phyloP scores from a whole-genome alignment of 2,888 invertebrate species.

The Frankliniella fusca region DNA sequence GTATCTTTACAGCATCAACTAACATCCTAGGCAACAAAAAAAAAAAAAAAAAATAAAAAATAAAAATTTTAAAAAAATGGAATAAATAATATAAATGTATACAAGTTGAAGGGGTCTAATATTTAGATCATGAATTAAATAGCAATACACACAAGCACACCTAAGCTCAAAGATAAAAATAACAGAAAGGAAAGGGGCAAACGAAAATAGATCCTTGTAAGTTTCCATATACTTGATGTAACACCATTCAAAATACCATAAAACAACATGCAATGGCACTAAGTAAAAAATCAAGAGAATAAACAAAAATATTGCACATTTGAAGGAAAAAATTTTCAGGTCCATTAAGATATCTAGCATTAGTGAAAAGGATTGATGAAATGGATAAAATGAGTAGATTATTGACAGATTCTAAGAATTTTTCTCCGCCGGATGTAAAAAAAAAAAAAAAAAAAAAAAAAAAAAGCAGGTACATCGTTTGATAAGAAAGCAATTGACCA shows the following conservation, averaged over 20 bases:
- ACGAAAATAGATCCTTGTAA: too few relatives aligned
- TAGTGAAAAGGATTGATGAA: too few relatives aligned
- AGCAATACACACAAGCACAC: background rate
- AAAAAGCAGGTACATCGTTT: background rate
- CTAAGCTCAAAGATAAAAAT: too few relatives aligned
- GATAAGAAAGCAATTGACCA: too few relatives aligned
- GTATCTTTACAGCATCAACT: background rate
- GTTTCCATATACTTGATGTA: too few relatives aligned
- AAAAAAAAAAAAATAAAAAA: constrained; percentile 3
- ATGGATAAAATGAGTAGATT: too few relatives aligned
- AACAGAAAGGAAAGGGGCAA: too few relatives aligned
- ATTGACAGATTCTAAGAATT: too few relatives aligned
- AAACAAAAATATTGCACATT: background rate
- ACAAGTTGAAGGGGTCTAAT: background rate
- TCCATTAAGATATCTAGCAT: too few relatives aligned
- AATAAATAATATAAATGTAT: constrained; percentile 27
- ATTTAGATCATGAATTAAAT: background rate
- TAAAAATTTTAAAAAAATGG: background rate
- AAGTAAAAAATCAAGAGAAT: background rate
- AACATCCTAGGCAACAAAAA: background rate
- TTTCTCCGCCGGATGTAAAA: background rate
- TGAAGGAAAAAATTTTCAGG: background rate
- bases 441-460: too few relatives aligned
- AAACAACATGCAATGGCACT: background rate
- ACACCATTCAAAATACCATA: background rate